Percentiles rank a stretch among this genome's conserved stretches.
Evolutionary conservation across 2,113 vertebrate species (phyloP).

Genomic region (Ploceus nigricollis): DNA sequence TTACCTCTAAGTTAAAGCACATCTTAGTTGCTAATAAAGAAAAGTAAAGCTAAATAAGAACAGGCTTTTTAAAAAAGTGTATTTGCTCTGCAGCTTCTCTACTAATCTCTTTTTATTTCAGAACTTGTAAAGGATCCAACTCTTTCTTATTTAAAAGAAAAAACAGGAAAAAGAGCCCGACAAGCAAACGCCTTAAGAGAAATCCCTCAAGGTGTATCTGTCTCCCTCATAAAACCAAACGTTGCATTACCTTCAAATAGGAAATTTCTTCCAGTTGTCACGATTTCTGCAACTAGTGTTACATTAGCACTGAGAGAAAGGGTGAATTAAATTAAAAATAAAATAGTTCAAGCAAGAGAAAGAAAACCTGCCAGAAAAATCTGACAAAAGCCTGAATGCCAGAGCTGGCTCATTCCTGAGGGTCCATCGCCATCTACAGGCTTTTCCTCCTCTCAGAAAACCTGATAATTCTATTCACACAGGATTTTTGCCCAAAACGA

Average conservation of each 20-base stretch:
- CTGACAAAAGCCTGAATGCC: slow-evolving; percentile 28
- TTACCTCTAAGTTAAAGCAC: neutral
- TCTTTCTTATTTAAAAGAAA: neutral
- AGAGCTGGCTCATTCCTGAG: slow-evolving; percentile 64
- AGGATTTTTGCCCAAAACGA: neutral
- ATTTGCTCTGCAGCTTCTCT: neutral
- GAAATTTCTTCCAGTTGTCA: slow-evolving; percentile 60
- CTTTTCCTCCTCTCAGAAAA: neutral
- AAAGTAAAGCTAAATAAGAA: neutral
- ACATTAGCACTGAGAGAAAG: slow-evolving; percentile 50
- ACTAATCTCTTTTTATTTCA: neutral
- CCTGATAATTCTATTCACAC: neutral
- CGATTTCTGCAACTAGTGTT: slow-evolving; percentile 50
- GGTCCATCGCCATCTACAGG: slow-evolving; percentile 79
- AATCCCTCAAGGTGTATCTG: slow-evolving; percentile 23
- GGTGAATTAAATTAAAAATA: slow-evolving; percentile 69
- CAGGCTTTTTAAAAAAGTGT: neutral
- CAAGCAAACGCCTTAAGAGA: neutral
- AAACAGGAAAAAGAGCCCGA: neutral
- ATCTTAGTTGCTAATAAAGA: neutral
- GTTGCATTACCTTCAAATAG: slow-evolving; percentile 38
- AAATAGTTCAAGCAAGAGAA: slow-evolving; percentile 61
- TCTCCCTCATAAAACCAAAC: slow-evolving; percentile 29
- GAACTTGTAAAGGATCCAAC: neutral
- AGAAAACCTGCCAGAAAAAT: slow-evolving; percentile 56